Evolutionary conservation across 2,797 vertebrate species (phyloP).

Genomic region (Trachops cirrhosus): DNA sequence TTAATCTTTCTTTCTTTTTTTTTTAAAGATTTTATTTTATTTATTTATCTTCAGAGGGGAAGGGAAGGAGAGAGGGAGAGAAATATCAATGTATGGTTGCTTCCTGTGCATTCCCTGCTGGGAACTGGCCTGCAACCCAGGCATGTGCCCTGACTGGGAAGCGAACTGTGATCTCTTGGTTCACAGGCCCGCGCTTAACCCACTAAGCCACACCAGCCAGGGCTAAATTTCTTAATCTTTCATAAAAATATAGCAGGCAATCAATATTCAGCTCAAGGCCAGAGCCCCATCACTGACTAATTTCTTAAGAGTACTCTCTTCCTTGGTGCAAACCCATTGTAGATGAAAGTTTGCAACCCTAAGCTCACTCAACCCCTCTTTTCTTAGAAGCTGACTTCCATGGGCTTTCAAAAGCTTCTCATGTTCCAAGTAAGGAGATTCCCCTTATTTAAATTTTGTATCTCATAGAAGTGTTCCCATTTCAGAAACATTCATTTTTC

Average conservation of each 20-base stretch:
- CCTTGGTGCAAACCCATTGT: neutral
- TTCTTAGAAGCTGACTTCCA: neutral
- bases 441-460: neutral
- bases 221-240: conserved; percentile 1
- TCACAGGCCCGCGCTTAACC: no score
- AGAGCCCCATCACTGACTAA: neutral
- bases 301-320: neutral
- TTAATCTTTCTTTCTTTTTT: no score
- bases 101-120: no score
- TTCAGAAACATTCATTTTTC: neutral
- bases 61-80: no score
- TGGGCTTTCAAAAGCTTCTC: neutral
- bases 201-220: no score
- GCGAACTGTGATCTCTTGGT: no score
- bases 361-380: neutral
- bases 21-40: no score
- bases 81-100: no score
- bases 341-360: neutral
- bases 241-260: neutral
- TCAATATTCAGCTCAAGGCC: neutral
- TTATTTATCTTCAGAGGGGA: no score
- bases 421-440: neutral
- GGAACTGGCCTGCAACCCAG: no score
- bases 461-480: neutral
- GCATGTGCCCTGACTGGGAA: no score